Evolutionary conservation across 2,113 vertebrate species (phyloP), one percentile per base, ranked within the genome.

Genomic region (Plectropomus leopardus): DNA sequence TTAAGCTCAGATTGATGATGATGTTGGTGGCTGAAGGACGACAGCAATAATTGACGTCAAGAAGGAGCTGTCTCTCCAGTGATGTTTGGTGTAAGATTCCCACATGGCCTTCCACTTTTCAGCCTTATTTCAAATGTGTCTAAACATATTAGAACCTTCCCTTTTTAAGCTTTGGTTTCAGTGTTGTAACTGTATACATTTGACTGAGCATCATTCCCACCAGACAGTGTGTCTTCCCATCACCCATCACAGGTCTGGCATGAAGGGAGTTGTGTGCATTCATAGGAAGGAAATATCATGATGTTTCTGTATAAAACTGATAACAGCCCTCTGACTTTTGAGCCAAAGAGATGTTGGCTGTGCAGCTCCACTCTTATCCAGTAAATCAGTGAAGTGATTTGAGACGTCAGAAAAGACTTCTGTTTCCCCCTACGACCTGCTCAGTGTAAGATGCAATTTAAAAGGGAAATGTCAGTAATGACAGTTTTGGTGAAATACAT

Each of bases 361-460:
- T n/a, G 28, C 57, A 0, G 26, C 50, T 64, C 28, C 0, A 16
- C 45, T 82, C 44, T 45, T 45, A 53, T 45, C 44, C 15, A 19
- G n/a, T 65, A 78, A 65, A 78, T 65, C 63, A 53, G 63, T 26
- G 58, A 65, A 78, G 77, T 58, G 58, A 64, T 65, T 74, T 15
- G 45, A 65, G 57, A 68, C 0, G 42, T 73, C 57, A 44, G 54
- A 14, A 59, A 45, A 63, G 15, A 63, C 30, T 36, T 26, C 16
- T 67, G 42, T 34, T 28, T 60, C 17, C 5, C 32, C 13, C 48
- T 44, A 61, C 30, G 72, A 48, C 42, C 30, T 68, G 26, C 78
- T 77, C 61, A 15, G 40, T 34, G 40, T 55, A 23, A 57, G 66
- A 80, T 55, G 72, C 47, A 76, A 42, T 80, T 85, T 76, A n/a